Evolutionary conservation across 2,888 invertebrate species (phyloP).

Genomic region (Adineta ricciae): DNA sequence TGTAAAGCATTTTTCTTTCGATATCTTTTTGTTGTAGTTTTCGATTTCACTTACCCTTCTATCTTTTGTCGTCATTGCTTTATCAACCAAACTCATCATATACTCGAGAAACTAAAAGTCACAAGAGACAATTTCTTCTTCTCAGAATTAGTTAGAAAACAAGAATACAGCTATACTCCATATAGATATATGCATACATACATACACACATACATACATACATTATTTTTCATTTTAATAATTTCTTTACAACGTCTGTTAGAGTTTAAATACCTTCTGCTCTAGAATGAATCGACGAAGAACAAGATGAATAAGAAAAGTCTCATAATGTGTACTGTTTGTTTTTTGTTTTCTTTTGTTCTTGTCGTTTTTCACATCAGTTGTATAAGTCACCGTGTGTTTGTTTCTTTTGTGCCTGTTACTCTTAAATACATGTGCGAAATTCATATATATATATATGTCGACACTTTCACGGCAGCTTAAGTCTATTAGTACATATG

Average conservation of each 20-base stretch:
- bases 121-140: background rate
- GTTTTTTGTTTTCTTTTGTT: background rate
- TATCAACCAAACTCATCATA: background rate
- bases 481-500: background rate
- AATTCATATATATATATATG: background rate
- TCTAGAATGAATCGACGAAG: background rate
- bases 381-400: background rate
- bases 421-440: background rate
- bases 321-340: background rate
- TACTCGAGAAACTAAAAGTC: background rate
- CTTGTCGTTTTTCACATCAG: background rate
- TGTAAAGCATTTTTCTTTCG: background rate
- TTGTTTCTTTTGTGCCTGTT: background rate
- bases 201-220: background rate
- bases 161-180: background rate
- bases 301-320: conserved; percentile 2
- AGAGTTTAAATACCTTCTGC: background rate
- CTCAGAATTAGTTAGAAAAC: background rate
- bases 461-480: background rate
- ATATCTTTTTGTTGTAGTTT: background rate
- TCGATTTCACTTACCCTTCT: background rate
- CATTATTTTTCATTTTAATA: background rate
- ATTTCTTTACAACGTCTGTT: background rate
- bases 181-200: background rate
- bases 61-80: background rate